Conservation (phyloP, 2,797 vertebrate species). For the Catharus ustulatus region DNA sequence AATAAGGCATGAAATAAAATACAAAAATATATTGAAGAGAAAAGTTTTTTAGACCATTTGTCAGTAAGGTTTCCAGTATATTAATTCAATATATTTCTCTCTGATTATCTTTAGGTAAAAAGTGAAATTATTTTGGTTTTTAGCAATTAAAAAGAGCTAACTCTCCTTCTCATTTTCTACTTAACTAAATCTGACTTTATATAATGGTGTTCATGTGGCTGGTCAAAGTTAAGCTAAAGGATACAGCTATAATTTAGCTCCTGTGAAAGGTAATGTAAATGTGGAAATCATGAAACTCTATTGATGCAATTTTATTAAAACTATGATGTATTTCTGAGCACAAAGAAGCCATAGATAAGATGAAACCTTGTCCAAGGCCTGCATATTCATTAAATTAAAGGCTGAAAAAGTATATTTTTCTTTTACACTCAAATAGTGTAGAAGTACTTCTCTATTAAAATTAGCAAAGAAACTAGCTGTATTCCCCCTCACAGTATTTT, state of each 20-base stretch:
- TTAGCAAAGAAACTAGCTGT: not conserved
- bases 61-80: not conserved
- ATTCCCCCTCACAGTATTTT: not conserved
- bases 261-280: not conserved
- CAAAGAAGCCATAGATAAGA: not conserved
- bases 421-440: not conserved
- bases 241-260: not conserved
- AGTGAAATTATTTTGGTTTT: not conserved
- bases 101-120: not conserved
- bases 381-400: not conserved
- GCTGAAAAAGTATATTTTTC: not conserved
- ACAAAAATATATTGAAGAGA: not conserved
- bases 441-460: not conserved
- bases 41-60: not conserved
- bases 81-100: not conserved
- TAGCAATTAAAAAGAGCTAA: not conserved
- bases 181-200: not conserved
- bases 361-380: not conserved
- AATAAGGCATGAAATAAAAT: not conserved
- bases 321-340: not conserved
- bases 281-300: not conserved
- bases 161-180: not conserved
- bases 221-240: not conserved
- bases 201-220: not conserved
- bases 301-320: not conserved